Base-by-base conservation (phyloP, 2,797 vertebrate species). In the Cephalopachus bancanus region DNA sequence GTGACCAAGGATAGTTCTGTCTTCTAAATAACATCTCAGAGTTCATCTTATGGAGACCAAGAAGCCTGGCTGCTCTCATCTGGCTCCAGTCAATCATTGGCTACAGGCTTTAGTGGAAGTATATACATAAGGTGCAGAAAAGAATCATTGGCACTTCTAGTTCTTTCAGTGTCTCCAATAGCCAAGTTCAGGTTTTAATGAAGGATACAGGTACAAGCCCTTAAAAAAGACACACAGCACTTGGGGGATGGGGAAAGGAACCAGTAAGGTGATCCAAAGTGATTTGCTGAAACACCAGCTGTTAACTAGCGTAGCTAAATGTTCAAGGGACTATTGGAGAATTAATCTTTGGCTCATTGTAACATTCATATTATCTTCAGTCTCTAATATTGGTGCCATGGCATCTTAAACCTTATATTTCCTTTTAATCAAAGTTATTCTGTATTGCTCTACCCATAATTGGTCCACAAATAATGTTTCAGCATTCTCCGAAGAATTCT, bases 381-480 rank as follows among this genome's bases (percentile, higher is more conserved):
- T 65, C 28, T 92, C 89, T 71, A 62, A 86, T 78, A 69, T 44
- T 51, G 28, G 5, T 57, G 7, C 8, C 7, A 59, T 75, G 30
- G 51, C 33, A 30, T 74, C 44, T 80, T 94, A 83, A 74, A 49
- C 1, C 0, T 78, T n/a, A 10, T 10, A 64, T 81, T 80, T 84
- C 49, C n/a, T 91, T 87, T 90, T 72, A 85, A n/a, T 86, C 51
- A 51, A 94, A 92, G 60, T 90, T 86, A 59, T 1, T 76, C 16
- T 81, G 1, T 84, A 59, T 72, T 81, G 5, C 55, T 89, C 60
- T 72, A 76, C 10, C 11, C 26, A 65, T 84, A 80, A 64, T 71
- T 89, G 44, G 30, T 84, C 26, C 26, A 86, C 15, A 79, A 49
- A 51, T 33, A 53, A 65, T 75, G 78, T 69, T 83, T 57, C 0